Conservation (phyloP, 2,888 invertebrate species). For the Pollenia griseotomentosa region DNA sequence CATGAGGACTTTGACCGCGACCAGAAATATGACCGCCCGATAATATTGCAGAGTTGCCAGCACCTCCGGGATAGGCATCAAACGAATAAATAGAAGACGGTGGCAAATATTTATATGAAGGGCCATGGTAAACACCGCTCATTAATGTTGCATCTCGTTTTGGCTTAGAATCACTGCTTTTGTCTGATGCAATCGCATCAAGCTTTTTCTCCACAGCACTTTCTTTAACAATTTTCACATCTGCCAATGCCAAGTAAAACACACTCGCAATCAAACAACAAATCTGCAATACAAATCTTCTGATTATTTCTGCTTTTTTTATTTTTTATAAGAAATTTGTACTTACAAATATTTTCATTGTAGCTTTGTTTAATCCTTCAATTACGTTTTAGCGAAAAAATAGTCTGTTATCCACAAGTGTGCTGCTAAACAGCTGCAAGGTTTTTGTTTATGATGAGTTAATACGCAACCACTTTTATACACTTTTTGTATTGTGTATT, state of each 20-base stretch:
- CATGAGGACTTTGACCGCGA: conserved; percentile 40
- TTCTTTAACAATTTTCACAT: conserved; percentile 59
- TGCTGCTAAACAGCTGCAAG: conserved; percentile 74
- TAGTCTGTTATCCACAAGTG: conserved; percentile 70
- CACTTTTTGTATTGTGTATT: conserved; percentile 32
- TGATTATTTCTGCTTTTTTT: background rate
- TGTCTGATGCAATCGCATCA: conserved; percentile 23
- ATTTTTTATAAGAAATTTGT: background rate
- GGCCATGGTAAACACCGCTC: conserved; percentile 77
- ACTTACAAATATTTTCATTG: conserved; percentile 70
- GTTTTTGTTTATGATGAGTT: conserved; percentile 77
- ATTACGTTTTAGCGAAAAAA: conserved; percentile 10
- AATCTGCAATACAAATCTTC: conserved; percentile 11
- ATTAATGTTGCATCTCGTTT: conserved; percentile 79
- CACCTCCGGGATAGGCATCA: conserved; percentile 64
- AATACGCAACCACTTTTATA: conserved; percentile 78
- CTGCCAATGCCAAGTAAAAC: conserved; percentile 50
- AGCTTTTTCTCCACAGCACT: conserved; percentile 55
- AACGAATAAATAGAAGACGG: conserved; percentile 70
- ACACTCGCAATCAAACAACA: conserved; percentile 57
- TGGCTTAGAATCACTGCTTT: conserved; percentile 72
- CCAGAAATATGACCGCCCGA: conserved; percentile 46
- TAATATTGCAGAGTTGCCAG: conserved; percentile 43
- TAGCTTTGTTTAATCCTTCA: conserved; percentile 45
- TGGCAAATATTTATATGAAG: conserved; percentile 80